Base-by-base conservation (phyloP, 2,888 invertebrate genomes). In the Drosophila limbata region DNA sequence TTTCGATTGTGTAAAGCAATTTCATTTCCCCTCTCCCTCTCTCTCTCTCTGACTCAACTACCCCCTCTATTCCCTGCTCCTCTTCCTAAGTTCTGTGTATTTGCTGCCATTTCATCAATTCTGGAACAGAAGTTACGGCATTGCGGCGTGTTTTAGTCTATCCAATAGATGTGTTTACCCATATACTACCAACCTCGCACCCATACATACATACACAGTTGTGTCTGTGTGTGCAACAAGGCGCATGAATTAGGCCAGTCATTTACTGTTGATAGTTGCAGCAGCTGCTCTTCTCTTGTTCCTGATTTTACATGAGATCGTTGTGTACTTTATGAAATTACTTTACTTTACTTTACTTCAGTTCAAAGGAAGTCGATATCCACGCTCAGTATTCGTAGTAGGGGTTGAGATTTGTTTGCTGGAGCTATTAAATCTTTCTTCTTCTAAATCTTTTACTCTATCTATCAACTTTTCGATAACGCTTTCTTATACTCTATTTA, bases 1-100 rank as follows among this genome's bases (percentile, higher is more conserved):
- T 88, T 89, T 81, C 85, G 85, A 88, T 80, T 89, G 89, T 89
- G 85, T 78, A 79, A 73, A 84, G 81, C 83, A 84, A 83, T 82
- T 82, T 79, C 74, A 69, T 59, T 11, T 6, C 15, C 42, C 33
- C 33, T 0, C 33, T 0, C 28, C 11, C 39, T 25, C 57, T 11
- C 1, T 15, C 42, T 48, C 6, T 13, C 25, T 21, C 42, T 50
- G 68, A 44, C 44, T 44, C 40, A 44, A 60, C 37, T 52, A 11
- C 51, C 17, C 28, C 19, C 31, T 9, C 10, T n/a, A 2, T 1
- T 11, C 47, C 21, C 2, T 47, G 15, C 17, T 15, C 4, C 4
- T 8, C 39, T 10, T 17, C 2, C 25, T 9, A 17, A 13, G 21
- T 21, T 42, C 25, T n/a, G 47, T 65, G 37, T 45, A 44, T 48